Conservation (phyloP, 2,113 vertebrate genomes). For the Rissa tridactyla region DNA sequence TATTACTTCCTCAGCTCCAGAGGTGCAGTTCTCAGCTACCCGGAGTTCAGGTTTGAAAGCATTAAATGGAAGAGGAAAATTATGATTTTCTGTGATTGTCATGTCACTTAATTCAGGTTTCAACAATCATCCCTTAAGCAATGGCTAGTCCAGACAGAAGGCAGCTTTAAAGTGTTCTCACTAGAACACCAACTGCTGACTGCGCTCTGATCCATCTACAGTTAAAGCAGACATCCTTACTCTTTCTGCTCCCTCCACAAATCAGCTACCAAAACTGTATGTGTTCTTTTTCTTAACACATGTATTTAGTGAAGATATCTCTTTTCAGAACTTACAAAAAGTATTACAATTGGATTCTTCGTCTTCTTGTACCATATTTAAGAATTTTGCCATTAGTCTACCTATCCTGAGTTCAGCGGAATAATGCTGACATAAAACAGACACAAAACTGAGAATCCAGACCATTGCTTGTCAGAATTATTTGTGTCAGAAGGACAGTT, state of each 20-base stretch:
- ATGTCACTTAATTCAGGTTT: not conserved
- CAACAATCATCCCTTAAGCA: not conserved
- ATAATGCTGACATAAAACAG: not conserved
- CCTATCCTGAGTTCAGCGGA: not conserved
- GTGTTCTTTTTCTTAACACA: not conserved
- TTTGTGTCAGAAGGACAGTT: not conserved
- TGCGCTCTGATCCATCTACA: not conserved
- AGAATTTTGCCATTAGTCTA: not conserved
- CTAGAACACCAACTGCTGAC: not conserved
- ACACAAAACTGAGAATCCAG: not conserved
- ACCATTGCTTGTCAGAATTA: not conserved
- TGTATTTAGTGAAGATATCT: not conserved
- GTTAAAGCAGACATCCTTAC: not conserved
- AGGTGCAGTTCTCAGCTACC: not conserved
- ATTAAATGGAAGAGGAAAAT: not conserved
- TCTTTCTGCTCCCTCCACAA: not conserved
- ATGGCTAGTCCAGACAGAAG: not conserved
- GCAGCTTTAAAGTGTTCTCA: not conserved
- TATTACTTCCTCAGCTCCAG: not conserved
- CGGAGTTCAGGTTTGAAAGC: not conserved
- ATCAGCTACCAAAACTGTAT: not conserved
- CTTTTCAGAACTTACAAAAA: not conserved
- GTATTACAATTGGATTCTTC: not conserved
- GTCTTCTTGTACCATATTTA: not conserved
- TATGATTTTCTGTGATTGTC: not conserved